Evolutionary conservation across 2,888 invertebrate genomes (phyloP), one percentile per base, ranked within the genome.

Genomic region (Hyles lineata): DNA sequence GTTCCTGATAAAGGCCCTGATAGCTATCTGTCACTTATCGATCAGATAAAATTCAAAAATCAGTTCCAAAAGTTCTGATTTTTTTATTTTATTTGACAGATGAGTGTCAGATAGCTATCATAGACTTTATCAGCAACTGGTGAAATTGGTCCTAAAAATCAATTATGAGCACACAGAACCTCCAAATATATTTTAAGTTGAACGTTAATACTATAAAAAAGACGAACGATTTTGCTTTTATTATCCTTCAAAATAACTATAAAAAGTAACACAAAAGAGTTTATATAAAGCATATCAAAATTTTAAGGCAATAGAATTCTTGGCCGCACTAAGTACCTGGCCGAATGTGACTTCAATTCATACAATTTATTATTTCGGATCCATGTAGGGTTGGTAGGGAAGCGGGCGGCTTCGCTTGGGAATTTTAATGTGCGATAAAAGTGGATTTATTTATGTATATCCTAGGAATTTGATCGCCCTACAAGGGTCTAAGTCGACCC

Each of bases 281-380:
- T 32, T 32, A 29, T 19, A 17, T 19, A 73, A 78, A 19, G 50
- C 11, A 55, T 72, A 60, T 63, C 21, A 32, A 73, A 72, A 52
- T 58, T 62, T 50, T 23, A 23, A 67, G 15, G 50, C 50, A 67
- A 67, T 19, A 67, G 17, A 67, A 43, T 23, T n/a, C 21, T 43
- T n/a, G n/a, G 35, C 63, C 35, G 43, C 5, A 63, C 21, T 63
- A 63, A 60, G 63, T 63, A 63, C 63, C 21, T 63, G 43, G 43
- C 21, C 5, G 63, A 17, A 63, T 67, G 50, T 67, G 67, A 59
- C 59, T 35, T 70, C 59, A 70, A 70, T 35, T 59, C 19, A 72
- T 63, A 70, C 55, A 76, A 73, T 71, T 73, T 55, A 32, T 71
- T 73, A 73, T 63, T 62, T n/a, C n/a, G 74, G 63, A 61, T 55